Percentiles rank a stretch among this genome's conserved stretches.
Evolutionary conservation across 2,797 vertebrate genomes (phyloP).

Genomic region (Lepus townsendii): DNA sequence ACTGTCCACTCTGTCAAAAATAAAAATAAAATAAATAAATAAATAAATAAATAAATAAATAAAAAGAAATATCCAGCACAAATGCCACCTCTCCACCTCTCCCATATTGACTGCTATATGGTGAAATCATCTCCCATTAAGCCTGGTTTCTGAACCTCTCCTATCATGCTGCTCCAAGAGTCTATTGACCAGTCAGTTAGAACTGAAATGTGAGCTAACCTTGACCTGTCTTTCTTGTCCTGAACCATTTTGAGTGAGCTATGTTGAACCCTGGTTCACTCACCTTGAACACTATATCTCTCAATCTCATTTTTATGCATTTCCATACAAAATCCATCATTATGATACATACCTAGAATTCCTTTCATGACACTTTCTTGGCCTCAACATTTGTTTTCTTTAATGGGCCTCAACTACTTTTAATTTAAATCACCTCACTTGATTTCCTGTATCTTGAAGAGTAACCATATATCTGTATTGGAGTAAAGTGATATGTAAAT

Average conservation of each 20-base stretch:
- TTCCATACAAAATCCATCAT: not conserved
- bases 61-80: not conserved
- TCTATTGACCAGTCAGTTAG: not conserved
- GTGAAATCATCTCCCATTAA: not conserved
- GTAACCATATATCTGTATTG: not conserved
- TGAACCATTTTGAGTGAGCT: not conserved
- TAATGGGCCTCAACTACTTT: not conserved
- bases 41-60: no score
- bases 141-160: not conserved
- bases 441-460: not conserved
- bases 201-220: not conserved
- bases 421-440: slow-evolving; percentile 8
- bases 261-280: not conserved
- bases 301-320: not conserved
- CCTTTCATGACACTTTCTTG: slow-evolving; percentile 29
- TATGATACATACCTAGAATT: not conserved
- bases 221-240: not conserved
- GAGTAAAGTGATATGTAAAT: not conserved
- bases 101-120: not conserved
- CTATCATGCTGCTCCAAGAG: not conserved
- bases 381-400: slow-evolving; percentile 13
- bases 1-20: no score
- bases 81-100: not conserved
- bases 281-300: not conserved
- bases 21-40: no score